Evolutionary conservation across 2,113 vertebrate genomes (phyloP), one percentile per base, ranked within the genome.

Genomic region (Promerops cafer): DNA sequence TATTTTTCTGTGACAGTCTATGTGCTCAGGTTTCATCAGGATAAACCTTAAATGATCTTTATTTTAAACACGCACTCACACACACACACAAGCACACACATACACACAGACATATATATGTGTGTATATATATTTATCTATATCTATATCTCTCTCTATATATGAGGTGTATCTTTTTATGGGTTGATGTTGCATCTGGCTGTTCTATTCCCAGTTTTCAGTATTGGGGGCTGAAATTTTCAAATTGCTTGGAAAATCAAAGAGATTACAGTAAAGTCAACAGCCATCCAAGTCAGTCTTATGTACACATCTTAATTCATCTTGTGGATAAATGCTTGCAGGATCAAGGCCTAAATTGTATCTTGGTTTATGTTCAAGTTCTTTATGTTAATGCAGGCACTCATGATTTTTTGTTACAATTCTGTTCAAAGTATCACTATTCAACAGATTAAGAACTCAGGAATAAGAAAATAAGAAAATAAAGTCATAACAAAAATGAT

Each of bases 41-140:
- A 44, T 15, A 75, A 84, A 47, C 28, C 4, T 82, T 39, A 66
- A 30, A 52, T 30, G 3, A 35, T 40, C 10, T 42, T 82, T 93
- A 47, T 53, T 76, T 64, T 35, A 28, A 49, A 49, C 10, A 49
- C 11, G 50, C 9, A 20, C 16, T 33, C 30, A 33, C 39, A 72
- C 47, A 30, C 44, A 44, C 19, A 16, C 21, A 44, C 9, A 33
- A 13, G 27, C 35, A 60, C 35, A 61, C 15, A n/a, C 8, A 40
- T 5, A 20, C 8, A 39, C 14, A 45, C 7, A 39, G 10, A 42
- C 10, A 27, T n/a, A 7, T 57, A 22, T 22, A 14, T 47, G 18
- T n/a, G 1, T 20, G 10, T 22, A 2, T 31, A 14, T 23, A 6
- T 22, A n/a, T n/a, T n/a, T n/a, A n/a, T n/a, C n/a, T n/a, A n/a